These are phyloP conservation scores for Sternarchorhynchus goeldii DNA, from an alignment of 2,797 vertebrate species.

Conservation along the genomic window DNA sequence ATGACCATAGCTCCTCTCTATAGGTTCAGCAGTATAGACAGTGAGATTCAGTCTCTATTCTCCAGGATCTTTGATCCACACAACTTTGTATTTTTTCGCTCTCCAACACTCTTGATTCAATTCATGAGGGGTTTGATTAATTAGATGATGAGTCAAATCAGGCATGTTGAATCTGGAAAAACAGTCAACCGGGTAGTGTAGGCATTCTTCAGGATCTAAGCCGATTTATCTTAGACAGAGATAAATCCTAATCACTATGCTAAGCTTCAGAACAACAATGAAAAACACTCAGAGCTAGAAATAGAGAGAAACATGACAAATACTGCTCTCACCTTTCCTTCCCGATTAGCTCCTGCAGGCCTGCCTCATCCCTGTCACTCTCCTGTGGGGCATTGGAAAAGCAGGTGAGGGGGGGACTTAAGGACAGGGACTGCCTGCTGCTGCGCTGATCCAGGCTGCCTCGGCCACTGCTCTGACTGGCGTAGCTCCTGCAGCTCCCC, in stretches of 20 bases:
- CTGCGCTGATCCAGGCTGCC: slow-evolving; percentile 81
- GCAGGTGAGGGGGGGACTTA: slow-evolving; percentile 66
- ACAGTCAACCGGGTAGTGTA: too few species aligned
- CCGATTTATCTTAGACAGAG: too few species aligned
- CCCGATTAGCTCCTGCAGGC: slow-evolving; percentile 45
- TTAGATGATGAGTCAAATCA: too few species aligned
- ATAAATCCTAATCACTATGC: too few species aligned
- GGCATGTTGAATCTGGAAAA: not conserved
- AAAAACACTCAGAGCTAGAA: not conserved
- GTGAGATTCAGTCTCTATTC: not conserved
- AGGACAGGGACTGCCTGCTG: slow-evolving; percentile 65
- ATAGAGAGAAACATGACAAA: not conserved
- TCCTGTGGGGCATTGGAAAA: slow-evolving; percentile 69
- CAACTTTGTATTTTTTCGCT: not conserved
- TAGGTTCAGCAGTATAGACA: not conserved
- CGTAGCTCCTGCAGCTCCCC: slow-evolving; percentile 84
- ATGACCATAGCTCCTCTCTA: too few species aligned
- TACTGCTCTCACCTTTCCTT: slow-evolving; percentile 62
- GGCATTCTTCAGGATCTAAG: too few species aligned
- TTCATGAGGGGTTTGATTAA: too few species aligned
- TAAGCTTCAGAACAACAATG: too few species aligned
- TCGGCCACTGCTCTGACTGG: slow-evolving; percentile 87
- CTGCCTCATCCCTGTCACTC: slow-evolving; percentile 50
- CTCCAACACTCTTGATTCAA: not conserved
- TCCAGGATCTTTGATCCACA: not conserved